Conservation (phyloP, 92 coral and sea anemone genomes). For the Phymanthus crucifer region DNA sequence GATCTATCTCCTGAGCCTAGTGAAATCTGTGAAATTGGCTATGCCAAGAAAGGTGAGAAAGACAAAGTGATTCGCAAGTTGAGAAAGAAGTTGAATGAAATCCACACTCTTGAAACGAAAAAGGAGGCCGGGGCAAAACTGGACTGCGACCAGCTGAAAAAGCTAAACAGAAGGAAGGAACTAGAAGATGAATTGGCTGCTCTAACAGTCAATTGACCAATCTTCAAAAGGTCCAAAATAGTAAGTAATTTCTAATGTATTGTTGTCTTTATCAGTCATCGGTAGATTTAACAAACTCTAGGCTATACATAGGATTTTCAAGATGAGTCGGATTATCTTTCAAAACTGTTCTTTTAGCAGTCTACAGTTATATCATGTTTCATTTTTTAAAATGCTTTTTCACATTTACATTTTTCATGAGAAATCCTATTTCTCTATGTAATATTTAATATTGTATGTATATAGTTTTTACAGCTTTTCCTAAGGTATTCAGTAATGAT, state of each 20-base stretch:
- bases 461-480: background rate
- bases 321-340: conserved; percentile 9
- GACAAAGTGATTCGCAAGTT: conserved; percentile 79
- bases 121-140: conserved; percentile 57
- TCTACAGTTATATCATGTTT: background rate
- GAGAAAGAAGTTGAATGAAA: conserved; percentile 80
- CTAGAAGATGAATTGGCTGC: conserved; percentile 75
- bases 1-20: conserved; percentile 43
- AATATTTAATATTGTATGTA: conserved; percentile 7
- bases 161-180: conserved; percentile 75
- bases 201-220: conserved; percentile 45
- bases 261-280: background rate
- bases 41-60: conserved; percentile 58
- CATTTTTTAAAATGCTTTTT: background rate
- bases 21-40: conserved; percentile 30
- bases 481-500: conserved; percentile 1
- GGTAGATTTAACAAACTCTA: background rate
- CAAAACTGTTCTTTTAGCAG: conserved; percentile 12
- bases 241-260: background rate
- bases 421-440: background rate
- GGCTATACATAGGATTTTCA: background rate
- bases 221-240: conserved; percentile 22
- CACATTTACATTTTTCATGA: background rate
- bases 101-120: conserved; percentile 61
- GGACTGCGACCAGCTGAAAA: conserved; percentile 89